Percentiles rank a stretch among this genome's conserved stretches.
Conservation (phyloP, 2,888 invertebrate genomes). For the Drosophila vallismaia region DNA sequence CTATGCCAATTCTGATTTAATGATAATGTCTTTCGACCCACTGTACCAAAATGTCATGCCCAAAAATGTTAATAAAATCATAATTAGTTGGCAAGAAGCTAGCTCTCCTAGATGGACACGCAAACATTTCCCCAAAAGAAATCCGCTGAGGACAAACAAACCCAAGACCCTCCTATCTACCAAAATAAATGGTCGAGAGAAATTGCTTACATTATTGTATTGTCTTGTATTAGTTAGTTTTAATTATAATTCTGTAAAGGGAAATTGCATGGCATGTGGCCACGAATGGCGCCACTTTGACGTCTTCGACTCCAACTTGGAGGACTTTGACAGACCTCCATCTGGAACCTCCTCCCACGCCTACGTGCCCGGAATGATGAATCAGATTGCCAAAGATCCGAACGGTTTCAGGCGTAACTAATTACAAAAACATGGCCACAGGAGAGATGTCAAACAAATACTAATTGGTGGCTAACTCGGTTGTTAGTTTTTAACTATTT, state of each 20-base stretch:
- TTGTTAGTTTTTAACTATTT: constrained; percentile 38
- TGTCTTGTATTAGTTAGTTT: constrained; percentile 45
- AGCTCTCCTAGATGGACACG: constrained; percentile 47
- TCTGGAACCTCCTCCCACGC: constrained; percentile 7
- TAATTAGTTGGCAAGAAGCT: constrained; percentile 44
- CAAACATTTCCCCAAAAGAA: constrained; percentile 41
- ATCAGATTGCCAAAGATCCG: constrained; percentile 30
- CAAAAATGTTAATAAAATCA: constrained; percentile 67
- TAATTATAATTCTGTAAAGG: constrained; percentile 64
- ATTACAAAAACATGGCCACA: constrained; percentile 49
- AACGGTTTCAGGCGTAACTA: constrained; percentile 66
- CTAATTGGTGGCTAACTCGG: constrained; percentile 41
- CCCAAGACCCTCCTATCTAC: constrained; percentile 4
- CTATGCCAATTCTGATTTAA: not conserved
- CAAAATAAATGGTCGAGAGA: constrained; percentile 50
- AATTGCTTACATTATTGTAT: constrained; percentile 60
- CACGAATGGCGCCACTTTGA: constrained; percentile 61
- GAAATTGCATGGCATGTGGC: constrained; percentile 62
- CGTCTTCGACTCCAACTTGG: constrained; percentile 59
- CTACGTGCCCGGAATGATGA: constrained; percentile 65
- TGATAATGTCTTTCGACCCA: constrained; percentile 21
- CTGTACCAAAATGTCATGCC: constrained; percentile 64
- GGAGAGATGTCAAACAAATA: constrained; percentile 36
- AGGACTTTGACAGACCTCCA: constrained; percentile 68
- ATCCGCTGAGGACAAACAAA: constrained; percentile 11